A percentile compares a stretch with the other conserved stretches of the same genome.
Evolutionary conservation across 2,113 vertebrate genomes (phyloP).

Genomic region (Datnioides undecimradiatus): DNA sequence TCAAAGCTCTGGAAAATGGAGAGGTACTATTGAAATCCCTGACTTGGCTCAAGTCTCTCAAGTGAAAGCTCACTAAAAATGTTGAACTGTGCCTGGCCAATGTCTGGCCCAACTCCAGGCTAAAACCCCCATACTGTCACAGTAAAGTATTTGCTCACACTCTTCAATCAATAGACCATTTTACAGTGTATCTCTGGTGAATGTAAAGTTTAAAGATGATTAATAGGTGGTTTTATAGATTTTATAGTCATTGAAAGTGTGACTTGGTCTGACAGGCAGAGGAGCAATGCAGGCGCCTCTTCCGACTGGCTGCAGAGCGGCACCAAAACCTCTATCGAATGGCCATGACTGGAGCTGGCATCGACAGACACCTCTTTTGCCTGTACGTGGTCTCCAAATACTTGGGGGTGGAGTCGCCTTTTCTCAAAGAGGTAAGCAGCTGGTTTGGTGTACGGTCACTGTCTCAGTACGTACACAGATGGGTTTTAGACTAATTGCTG

Average conservation of each 20-base stretch:
- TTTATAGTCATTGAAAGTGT: not conserved
- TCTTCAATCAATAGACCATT: not conserved
- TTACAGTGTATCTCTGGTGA: not conserved
- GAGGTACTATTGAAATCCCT: constrained; percentile 57
- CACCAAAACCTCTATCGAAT: constrained; percentile 90
- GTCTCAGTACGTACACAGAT: not conserved
- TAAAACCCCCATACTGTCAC: not conserved
- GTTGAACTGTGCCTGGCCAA: not conserved
- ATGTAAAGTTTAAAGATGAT: not conserved
- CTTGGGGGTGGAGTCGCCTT: constrained; percentile 86
- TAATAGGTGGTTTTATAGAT: not conserved
- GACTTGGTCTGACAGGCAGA: constrained; percentile 69
- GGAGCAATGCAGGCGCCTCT: constrained; percentile 80
- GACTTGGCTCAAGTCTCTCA: no score
- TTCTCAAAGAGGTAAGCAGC: constrained; percentile 83
- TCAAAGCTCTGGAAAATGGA: constrained; percentile 82
- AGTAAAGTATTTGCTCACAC: not conserved
- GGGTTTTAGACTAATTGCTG: no score
- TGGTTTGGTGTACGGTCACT: not conserved
- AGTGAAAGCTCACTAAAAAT: not conserved
- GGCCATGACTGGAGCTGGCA: constrained; percentile 89
- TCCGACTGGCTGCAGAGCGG: constrained; percentile 84
- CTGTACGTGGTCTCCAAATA: constrained; percentile 89
- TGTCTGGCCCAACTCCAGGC: not conserved
- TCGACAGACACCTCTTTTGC: constrained; percentile 91